A percentile compares a stretch with the other conserved stretches of the same genome.
Evolutionary conservation across 2,888 invertebrate species (phyloP).

Genomic region (Abrostola tripartita): DNA sequence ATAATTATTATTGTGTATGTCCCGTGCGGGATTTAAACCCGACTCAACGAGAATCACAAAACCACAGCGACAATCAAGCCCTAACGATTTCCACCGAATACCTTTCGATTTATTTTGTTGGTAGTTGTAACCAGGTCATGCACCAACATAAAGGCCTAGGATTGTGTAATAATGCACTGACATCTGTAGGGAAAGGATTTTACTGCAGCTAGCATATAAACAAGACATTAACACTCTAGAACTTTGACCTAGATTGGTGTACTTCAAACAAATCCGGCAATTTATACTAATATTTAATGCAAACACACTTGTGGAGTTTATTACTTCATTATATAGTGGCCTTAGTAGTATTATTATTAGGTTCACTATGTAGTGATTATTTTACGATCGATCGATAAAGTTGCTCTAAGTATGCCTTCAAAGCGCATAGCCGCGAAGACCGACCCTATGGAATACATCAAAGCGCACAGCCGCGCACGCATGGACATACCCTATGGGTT

Average conservation of each 20-base stretch:
- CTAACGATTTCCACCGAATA: background rate
- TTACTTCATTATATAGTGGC: background rate
- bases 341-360: too few species aligned
- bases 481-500: too few species aligned
- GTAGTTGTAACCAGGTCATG: background rate
- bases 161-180: conserved; percentile 16
- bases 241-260: conserved; percentile 29
- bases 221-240: conserved; percentile 29
- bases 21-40: too few species aligned
- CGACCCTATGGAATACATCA: too few species aligned
- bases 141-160: background rate
- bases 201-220: conserved; percentile 15
- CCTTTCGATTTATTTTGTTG: conserved; percentile 3
- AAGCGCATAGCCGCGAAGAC: too few species aligned
- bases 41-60: too few species aligned
- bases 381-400: too few species aligned
- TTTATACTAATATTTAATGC: background rate
- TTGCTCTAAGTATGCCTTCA: too few species aligned
- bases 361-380: too few species aligned
- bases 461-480: too few species aligned
- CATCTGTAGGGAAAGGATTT: conserved; percentile 23
- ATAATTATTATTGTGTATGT: too few species aligned
- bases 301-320: background rate
- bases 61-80: too few species aligned
- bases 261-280: conserved; percentile 5